Evolutionary conservation across 2,113 vertebrate species (phyloP).

Genomic region (Takifugu bimaculatus): DNA sequence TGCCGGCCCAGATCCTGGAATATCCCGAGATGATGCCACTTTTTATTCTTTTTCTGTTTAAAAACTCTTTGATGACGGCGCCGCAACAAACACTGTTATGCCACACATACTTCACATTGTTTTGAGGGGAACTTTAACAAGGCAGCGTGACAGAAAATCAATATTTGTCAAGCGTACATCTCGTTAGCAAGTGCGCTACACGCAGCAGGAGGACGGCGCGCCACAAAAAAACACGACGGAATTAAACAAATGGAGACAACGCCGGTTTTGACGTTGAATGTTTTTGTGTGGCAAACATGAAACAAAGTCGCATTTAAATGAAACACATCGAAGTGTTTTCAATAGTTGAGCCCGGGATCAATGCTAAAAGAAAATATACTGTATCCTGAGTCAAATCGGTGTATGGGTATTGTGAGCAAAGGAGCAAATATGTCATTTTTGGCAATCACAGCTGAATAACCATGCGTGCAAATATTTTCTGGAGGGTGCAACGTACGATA

Average conservation of each 20-base stretch:
- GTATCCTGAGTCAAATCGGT: constrained; percentile 31
- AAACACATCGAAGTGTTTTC: background rate
- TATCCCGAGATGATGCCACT: constrained; percentile 1
- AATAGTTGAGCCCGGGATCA: too few species aligned
- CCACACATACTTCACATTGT: constrained; percentile 4
- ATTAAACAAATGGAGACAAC: too few species aligned
- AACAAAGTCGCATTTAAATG: background rate
- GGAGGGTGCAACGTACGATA: constrained; percentile 11
- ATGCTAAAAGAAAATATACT: background rate
- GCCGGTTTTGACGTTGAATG: too few species aligned
- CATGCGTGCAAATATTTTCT: constrained; percentile 23
- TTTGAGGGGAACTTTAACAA: constrained; percentile 15
- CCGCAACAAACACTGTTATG: constrained; percentile 7
- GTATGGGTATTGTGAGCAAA: constrained; percentile 4
- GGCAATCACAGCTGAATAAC: constrained; percentile 29
- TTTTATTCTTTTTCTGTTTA: constrained; percentile 2
- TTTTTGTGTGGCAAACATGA: too few species aligned
- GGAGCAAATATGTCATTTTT: constrained; percentile 13
- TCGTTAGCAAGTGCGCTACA: constrained; percentile 6
- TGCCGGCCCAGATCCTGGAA: background rate
- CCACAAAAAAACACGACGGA: too few species aligned
- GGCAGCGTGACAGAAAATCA: constrained; percentile 17
- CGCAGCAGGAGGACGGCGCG: constrained; percentile 4
- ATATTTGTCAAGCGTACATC: constrained; percentile 19
- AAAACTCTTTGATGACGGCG: constrained; percentile 6